phyloP scores from a whole-genome alignment of 2,888 invertebrate species.

The Spodoptera littoralis region DNA sequence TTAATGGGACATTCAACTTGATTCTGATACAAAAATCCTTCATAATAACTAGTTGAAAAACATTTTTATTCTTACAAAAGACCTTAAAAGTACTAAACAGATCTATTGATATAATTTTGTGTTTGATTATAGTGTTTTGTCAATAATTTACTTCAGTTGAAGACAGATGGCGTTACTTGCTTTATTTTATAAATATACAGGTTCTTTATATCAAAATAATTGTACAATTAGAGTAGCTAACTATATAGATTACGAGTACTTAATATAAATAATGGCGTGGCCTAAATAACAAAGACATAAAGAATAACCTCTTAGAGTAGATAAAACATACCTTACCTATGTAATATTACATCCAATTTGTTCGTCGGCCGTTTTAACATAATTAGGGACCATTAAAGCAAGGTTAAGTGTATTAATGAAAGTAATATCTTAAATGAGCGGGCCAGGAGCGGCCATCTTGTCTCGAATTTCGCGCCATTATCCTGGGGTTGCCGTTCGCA shows the following conservation, averaged over 20 bases:
- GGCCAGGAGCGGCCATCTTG: constrained; percentile 76
- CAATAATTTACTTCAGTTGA: constrained; percentile 19
- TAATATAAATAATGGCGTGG: too few relatives aligned
- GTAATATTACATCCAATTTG: constrained; percentile 1
- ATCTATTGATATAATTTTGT: constrained; percentile 6
- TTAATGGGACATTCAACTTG: constrained; percentile 58
- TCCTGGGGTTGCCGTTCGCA: constrained; percentile 62
- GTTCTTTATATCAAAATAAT: too few relatives aligned
- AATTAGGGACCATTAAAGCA: constrained; percentile 60
- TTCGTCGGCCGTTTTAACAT: constrained; percentile 49
- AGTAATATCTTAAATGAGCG: constrained; percentile 66
- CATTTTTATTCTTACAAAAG: constrained; percentile 32
- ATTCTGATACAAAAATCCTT: constrained; percentile 20
- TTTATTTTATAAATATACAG: constrained; percentile 6
- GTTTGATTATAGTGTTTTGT: constrained; percentile 12
- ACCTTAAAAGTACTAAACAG: not conserved
- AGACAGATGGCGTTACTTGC: constrained; percentile 66
- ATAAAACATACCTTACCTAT: too few relatives aligned
- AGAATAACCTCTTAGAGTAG: too few relatives aligned
- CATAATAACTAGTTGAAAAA: constrained; percentile 21
- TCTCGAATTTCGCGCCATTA: constrained; percentile 72
- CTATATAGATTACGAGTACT: too few relatives aligned
- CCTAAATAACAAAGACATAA: too few relatives aligned
- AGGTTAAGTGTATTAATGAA: constrained; percentile 64
- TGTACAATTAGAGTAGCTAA: too few relatives aligned